A percentile compares a stretch with the other conserved stretches of the same genome.
These are phyloP conservation scores for Acanthochromis polyacanthus DNA, from an alignment of 2,113 vertebrate species.

Conservation along the genomic window DNA sequence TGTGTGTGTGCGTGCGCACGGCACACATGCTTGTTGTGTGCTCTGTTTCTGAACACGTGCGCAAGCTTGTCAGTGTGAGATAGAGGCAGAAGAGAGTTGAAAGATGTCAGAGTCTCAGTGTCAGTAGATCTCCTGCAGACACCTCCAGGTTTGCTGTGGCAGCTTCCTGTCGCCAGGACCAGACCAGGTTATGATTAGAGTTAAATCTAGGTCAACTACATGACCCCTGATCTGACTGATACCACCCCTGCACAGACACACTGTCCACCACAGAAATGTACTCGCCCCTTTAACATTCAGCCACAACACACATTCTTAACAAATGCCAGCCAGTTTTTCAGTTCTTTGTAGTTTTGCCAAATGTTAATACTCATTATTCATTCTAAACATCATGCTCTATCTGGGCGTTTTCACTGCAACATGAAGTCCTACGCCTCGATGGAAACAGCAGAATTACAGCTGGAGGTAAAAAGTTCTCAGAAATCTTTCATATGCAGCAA, in stretches of 20 bases:
- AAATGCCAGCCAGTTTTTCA: too few relatives aligned
- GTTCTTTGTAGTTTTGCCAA: too few relatives aligned
- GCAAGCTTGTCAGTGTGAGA: slow-evolving; percentile 42
- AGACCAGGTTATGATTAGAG: slow-evolving; percentile 61
- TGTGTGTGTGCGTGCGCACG: slow-evolving; percentile 7
- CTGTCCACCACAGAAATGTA: background rate
- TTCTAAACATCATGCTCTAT: too few relatives aligned
- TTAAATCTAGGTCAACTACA: slow-evolving; percentile 61
- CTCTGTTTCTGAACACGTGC: slow-evolving; percentile 56
- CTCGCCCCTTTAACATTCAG: background rate
- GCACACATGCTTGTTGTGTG: slow-evolving; percentile 31
- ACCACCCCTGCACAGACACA: background rate
- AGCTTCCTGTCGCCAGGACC: slow-evolving; percentile 75
- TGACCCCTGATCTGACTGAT: slow-evolving; percentile 54
- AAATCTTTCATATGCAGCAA: too few relatives aligned
- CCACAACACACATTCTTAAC: too few relatives aligned
- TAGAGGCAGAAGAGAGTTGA: slow-evolving; percentile 62
- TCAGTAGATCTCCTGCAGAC: slow-evolving; percentile 73
- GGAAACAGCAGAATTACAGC: too few relatives aligned
- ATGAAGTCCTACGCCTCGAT: too few relatives aligned
- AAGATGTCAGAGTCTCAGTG: slow-evolving; percentile 67
- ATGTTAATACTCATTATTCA: too few relatives aligned
- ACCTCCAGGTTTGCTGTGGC: slow-evolving; percentile 51
- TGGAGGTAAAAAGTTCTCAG: too few relatives aligned
- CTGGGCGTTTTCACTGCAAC: too few relatives aligned